Evolutionary conservation across 2,113 vertebrate genomes (phyloP), one percentile per base, ranked within the genome.

Genomic region (Neomonachus schauinslandi): DNA sequence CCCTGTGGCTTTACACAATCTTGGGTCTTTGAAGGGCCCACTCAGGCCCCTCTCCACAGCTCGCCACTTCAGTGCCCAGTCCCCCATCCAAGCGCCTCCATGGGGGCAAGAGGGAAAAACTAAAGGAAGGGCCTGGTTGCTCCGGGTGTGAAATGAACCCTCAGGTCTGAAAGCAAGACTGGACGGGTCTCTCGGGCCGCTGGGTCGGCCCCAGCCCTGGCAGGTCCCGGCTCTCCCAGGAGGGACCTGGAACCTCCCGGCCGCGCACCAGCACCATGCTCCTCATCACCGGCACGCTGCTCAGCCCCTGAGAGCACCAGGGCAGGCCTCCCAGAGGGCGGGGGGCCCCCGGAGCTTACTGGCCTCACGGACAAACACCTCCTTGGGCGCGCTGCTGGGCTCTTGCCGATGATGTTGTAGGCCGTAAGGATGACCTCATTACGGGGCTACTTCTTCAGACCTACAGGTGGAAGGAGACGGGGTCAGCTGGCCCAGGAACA

Each of bases 301-400:
- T 13, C 4, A 39, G 7, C 9, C 2, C 9, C 2, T 1, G 33
- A 81, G 19, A 15, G 16, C 1, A 0, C 12, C 4, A 33, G 84
- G 46, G 22, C 46, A n/a, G 4, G 46, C 26, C 31, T 33, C 5
- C 4, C 36, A 59, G 6, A 6, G 74, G 39, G 2, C 1, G 4
- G 22, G 22, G 69, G 9, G 11, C 1, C 4, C 7, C 42, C 2
- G 28, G 80, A 63, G 97, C 98, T 96, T 97, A 99, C 99, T 99
- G 85, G 99, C 99, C 98, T 99, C 99, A 3, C 99, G 99, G 0
- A 99, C 99, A 79, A 99, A 99, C 94, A 99, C 99, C 97, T 99
- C 99, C 12, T 99, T 99, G 0, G 99, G 99, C 0, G 96, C 42
- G 7, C 99, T 99, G 99, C 99, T 0, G 99, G 99, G 96, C 99